Percentiles rank a stretch among this genome's conserved stretches.
Conservation (phyloP, 2,888 invertebrate species). For the Stenolophus ochropezus region DNA sequence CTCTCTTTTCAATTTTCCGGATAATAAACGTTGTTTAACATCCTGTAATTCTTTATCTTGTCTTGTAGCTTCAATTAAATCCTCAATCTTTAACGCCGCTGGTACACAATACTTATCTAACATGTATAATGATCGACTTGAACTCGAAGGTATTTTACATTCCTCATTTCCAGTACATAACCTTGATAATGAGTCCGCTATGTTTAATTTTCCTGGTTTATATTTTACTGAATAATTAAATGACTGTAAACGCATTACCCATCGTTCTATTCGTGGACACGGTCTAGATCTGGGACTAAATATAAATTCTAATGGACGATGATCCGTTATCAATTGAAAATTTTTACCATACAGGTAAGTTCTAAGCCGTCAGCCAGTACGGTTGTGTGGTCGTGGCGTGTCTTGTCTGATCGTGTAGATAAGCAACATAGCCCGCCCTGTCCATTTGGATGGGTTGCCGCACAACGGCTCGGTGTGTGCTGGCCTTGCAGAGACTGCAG, state of each 20-base stretch:
- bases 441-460: no score
- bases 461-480: no score
- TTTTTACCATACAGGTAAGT: no score
- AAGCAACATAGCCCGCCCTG: no score
- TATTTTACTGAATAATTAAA: not conserved
- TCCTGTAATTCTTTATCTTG: not conserved
- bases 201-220: not conserved
- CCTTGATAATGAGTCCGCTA: not conserved
- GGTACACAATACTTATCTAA: not conserved
- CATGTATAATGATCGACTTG: not conserved
- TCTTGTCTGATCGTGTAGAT: no score
- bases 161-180: not conserved
- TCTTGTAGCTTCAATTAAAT: not conserved
- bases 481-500: no score
- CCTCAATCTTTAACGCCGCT: not conserved
- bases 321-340: no score
- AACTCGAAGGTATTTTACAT: not conserved
- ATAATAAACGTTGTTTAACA: not conserved
- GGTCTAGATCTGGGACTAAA: no score
- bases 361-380: no score
- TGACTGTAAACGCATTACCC: not conserved
- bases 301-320: no score
- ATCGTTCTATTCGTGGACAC: not conserved
- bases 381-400: no score
- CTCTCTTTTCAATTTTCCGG: not conserved